A percentile compares a stretch with the other conserved stretches of the same genome.
Evolutionary conservation across 2,888 invertebrate species (phyloP).

Genomic region (Apodemia duryi): DNA sequence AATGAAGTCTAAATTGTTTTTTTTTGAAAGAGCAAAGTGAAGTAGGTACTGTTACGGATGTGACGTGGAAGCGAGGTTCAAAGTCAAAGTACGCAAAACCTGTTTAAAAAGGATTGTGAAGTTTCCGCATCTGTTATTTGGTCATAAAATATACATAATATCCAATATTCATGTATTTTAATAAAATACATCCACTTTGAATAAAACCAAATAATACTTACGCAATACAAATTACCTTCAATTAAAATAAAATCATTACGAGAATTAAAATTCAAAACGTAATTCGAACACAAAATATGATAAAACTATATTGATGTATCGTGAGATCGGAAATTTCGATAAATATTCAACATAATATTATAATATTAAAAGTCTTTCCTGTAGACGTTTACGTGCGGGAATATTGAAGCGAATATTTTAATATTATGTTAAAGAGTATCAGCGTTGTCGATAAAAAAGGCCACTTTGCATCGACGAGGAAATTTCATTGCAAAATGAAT

Average conservation of each 20-base stretch:
- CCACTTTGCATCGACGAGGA: conserved; percentile 21
- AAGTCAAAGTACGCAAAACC: too few species aligned
- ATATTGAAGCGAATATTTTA: conserved; percentile 26
- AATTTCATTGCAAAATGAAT: conserved; percentile 25
- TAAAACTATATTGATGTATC: conserved; percentile 5
- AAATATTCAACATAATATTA: conserved; percentile 11
- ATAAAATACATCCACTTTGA: background rate
- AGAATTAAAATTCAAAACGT: background rate
- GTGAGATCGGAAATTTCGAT: background rate
- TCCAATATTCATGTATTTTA: too few species aligned
- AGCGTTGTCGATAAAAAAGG: conserved; percentile 22
- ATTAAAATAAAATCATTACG: background rate
- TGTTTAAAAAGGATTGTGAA: too few species aligned
- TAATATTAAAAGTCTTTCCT: conserved; percentile 7
- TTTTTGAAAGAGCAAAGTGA: too few species aligned
- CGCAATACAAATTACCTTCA: background rate
- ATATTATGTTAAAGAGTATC: conserved; percentile 27
- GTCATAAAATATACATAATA: too few species aligned
- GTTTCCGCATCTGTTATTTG: too few species aligned
- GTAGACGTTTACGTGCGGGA: conserved; percentile 15
- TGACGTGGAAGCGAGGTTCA: too few species aligned
- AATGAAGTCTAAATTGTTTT: too few species aligned
- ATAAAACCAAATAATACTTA: too few species aligned
- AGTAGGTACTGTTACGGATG: too few species aligned
- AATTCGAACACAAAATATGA: background rate